phyloP scores from a whole-genome alignment of 2,888 invertebrate species.

The Euzophera pinguis region DNA sequence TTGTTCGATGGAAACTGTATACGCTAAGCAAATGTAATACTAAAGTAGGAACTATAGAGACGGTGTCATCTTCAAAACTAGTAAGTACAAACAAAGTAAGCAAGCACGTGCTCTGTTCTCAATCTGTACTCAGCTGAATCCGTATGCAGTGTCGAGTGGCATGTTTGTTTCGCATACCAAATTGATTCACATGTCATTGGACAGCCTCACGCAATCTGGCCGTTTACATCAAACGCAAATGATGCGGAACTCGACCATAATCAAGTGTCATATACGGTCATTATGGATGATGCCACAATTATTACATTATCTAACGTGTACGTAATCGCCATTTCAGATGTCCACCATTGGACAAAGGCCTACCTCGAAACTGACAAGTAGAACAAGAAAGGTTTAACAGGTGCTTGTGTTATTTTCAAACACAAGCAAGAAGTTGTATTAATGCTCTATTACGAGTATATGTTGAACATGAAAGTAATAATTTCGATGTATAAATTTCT shows the following conservation, averaged over 20 bases:
- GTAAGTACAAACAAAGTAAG: neutral
- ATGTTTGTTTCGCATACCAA: slow-evolving; percentile 9
- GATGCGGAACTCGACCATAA: slow-evolving; percentile 30
- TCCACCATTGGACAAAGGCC: too few species aligned
- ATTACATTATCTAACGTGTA: neutral
- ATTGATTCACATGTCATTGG: slow-evolving; percentile 13
- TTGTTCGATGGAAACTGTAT: too few species aligned
- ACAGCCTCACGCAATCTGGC: slow-evolving; percentile 20
- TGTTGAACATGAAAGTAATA: too few species aligned
- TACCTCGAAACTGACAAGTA: too few species aligned
- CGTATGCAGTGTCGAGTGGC: neutral
- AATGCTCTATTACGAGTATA: too few species aligned
- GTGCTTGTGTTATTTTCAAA: too few species aligned
- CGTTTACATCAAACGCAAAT: slow-evolving; percentile 43
- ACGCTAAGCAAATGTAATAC: too few species aligned
- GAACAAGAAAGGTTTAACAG: too few species aligned
- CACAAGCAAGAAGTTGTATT: too few species aligned
- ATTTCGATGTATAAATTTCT: too few species aligned
- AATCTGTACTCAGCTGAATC: neutral
- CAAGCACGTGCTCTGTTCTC: neutral
- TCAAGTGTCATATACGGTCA: slow-evolving; percentile 25
- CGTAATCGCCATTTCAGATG: neutral
- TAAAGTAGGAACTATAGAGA: too few species aligned
- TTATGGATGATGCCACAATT: neutral
- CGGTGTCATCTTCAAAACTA: too few species aligned